phyloP scores from a whole-genome alignment of 2,888 invertebrate species.

The Ectemnius cavifrons region DNA sequence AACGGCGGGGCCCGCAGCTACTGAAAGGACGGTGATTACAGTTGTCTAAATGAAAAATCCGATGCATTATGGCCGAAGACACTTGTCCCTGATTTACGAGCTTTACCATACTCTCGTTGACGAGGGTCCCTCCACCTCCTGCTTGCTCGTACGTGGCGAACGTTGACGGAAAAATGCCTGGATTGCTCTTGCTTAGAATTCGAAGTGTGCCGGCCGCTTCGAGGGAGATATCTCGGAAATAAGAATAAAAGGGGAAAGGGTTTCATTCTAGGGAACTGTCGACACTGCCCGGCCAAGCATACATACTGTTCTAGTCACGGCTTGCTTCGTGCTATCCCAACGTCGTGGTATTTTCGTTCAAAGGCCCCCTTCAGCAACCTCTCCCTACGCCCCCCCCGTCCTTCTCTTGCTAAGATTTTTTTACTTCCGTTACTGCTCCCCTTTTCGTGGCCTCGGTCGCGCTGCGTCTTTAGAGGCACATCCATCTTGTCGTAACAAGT shows the following conservation, averaged over 20 bases:
- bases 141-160: too few relatives aligned
- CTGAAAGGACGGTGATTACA: conserved; percentile 55
- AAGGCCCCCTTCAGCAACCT: conserved; percentile 31
- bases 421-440: conserved; percentile 19
- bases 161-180: too few relatives aligned
- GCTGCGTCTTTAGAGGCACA: conserved; percentile 13
- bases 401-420: conserved; percentile 7
- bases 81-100: neutral
- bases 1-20: conserved; percentile 46
- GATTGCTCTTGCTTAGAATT: too few relatives aligned
- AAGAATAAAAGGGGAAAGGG: neutral
- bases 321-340: neutral
- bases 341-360: conserved; percentile 44
- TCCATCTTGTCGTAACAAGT: conserved; percentile 40
- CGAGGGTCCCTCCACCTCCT: too few relatives aligned
- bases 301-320: neutral
- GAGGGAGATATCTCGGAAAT: too few relatives aligned
- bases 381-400: too few relatives aligned
- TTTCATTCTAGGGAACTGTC: neutral
- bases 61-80: conserved; percentile 37
- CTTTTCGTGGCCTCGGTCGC: conserved; percentile 20
- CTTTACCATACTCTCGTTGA: too few relatives aligned
- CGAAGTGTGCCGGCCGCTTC: too few relatives aligned
- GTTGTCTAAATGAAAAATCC: conserved; percentile 51
- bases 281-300: neutral